Evolutionary conservation across 2,888 invertebrate species (phyloP), one percentile per base, ranked within the genome.

Genomic region (Sarcophaga carnaria): DNA sequence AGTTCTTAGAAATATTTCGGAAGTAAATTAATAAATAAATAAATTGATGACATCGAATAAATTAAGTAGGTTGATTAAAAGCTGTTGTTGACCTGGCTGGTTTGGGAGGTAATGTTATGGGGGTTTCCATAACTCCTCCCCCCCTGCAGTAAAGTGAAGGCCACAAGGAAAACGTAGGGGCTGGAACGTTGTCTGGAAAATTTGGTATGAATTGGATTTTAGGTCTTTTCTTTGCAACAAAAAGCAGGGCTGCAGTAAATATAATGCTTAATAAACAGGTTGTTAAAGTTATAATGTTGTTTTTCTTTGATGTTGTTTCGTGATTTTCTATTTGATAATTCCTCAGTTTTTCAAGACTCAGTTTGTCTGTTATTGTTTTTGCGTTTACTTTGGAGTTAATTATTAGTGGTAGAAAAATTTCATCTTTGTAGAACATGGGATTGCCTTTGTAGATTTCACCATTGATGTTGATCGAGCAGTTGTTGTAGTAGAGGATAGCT

Each of bases 151-250:
- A 22, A 64, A 75, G 75, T 64, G 64, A 54, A 6, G 75, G 27
- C 64, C 75, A 75, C 75, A 75, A 75, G n/a, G 64, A 64, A 64
- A 49, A 22, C 27, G 49, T 64, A 64, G 75, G 62, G 75, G 22
- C 11, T 22, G 37, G 8, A 37, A 37, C 37, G 37, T 37, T 37
- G 22, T 27, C 27, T 27, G 27, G 27, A 22, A 22, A 22, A 22
- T 22, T 22, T 22, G 22, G 22, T 22, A 22, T 22, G 22, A 22
- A 22, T 22, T 22, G 22, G 22, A 22, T 22, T 27, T 27, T 27
- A 4, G 27, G 5, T 27, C 27, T 27, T 27, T 27, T 27, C 27
- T 27, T 27, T 27, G 27, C 27, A 5, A 4, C 27, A 27, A 27
- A 27, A 5, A 27, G 27, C 27, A 27, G 27, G 5, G 27, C 4